phyloP scores from a whole-genome alignment of 1,140 invertebrate species.

The Ylistrum balloti region DNA sequence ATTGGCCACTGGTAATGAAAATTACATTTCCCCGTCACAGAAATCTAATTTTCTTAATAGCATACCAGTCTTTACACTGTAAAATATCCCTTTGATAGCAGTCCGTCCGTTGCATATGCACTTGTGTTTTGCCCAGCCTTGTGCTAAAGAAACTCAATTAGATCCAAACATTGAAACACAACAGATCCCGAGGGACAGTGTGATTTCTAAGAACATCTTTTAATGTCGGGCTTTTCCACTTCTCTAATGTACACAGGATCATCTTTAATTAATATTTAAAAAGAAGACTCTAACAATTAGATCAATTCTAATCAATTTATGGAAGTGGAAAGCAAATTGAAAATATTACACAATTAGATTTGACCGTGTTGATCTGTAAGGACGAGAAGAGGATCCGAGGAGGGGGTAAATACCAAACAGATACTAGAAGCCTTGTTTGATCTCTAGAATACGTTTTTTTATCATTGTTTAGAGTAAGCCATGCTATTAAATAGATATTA shows the following conservation, averaged over 20 bases:
- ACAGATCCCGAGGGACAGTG: slow-evolving; percentile 44
- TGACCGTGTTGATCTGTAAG: background rate
- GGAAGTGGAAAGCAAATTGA: slow-evolving; percentile 38
- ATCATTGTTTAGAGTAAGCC: no score
- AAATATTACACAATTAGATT: slow-evolving; percentile 36
- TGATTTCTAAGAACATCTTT: slow-evolving; percentile 61
- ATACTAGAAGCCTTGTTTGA: background rate
- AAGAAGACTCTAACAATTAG: slow-evolving; percentile 42
- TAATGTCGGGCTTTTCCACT: slow-evolving; percentile 62
- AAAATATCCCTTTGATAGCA: slow-evolving; percentile 52
- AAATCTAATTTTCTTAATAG: slow-evolving; percentile 69
- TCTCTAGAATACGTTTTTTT: background rate
- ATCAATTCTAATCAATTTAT: slow-evolving; percentile 36
- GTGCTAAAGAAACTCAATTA: slow-evolving; percentile 67
- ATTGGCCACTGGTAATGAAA: background rate
- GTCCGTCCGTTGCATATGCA: slow-evolving; percentile 52
- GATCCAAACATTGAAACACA: slow-evolving; percentile 51
- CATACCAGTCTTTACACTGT: slow-evolving; percentile 49
- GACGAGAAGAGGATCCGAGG: background rate
- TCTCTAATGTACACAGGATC: slow-evolving; percentile 61
- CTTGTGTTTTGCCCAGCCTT: slow-evolving; percentile 57
- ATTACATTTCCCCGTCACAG: slow-evolving; percentile 28
- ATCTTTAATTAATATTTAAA: slow-evolving; percentile 67
- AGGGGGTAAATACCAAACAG: background rate
- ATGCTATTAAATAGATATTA: background rate